phyloP scores from a whole-genome alignment of 2,888 invertebrate species.

The Chloromyia formosa region DNA sequence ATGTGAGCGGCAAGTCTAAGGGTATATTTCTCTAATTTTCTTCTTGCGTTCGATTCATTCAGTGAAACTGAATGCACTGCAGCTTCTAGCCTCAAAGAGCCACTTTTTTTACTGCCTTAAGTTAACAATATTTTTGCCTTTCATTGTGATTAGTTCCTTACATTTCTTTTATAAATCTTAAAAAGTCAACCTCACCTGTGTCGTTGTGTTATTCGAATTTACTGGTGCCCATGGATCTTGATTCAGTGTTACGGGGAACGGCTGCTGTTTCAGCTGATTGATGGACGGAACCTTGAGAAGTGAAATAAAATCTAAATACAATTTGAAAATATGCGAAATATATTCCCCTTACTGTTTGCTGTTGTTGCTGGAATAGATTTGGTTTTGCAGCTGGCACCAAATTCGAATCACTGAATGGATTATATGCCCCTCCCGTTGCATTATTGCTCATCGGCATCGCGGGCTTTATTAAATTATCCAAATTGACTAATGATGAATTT shows the following conservation, averaged over 20 bases:
- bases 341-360: slow-evolving; percentile 59
- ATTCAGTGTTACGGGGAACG: slow-evolving; percentile 63
- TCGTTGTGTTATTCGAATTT: slow-evolving; percentile 55
- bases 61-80: no score
- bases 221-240: slow-evolving; percentile 65
- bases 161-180: not conserved
- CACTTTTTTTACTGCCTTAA: no score
- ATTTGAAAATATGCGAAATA: not conserved
- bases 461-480: slow-evolving; percentile 91
- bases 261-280: slow-evolving; percentile 64
- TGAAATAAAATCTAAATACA: not conserved
- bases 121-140: slow-evolving; percentile 23
- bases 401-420: slow-evolving; percentile 63
- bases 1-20: no score
- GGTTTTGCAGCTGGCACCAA: slow-evolving; percentile 56
- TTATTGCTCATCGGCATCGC: slow-evolving; percentile 57
- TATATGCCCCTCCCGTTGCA: slow-evolving; percentile 59
- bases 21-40: no score
- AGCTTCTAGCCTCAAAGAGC: no score
- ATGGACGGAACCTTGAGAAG: slow-evolving; percentile 64
- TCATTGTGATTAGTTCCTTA: slow-evolving; percentile 2
- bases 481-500: slow-evolving; percentile 95
- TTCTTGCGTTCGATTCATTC: no score
- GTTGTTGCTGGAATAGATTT: slow-evolving; percentile 70
- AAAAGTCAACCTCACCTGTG: slow-evolving; percentile 57